Percentiles rank a stretch among this genome's conserved stretches.
These are phyloP conservation scores for Chaitophorus viminalis DNA, from an alignment of 2,888 invertebrate genomes.

Conservation along the genomic window DNA sequence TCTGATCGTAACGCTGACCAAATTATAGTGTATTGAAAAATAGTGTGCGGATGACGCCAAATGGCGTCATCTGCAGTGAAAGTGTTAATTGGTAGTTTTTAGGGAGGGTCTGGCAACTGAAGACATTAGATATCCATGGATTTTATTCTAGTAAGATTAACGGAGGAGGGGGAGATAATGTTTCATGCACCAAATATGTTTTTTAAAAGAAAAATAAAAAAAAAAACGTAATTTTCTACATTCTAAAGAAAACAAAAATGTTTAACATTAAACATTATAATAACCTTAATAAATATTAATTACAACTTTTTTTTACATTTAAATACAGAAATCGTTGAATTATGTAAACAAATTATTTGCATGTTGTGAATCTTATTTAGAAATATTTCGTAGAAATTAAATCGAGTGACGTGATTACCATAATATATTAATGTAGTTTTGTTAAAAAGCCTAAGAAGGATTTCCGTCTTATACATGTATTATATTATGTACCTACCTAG, in stretches of 20 bases:
- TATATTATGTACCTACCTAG: too few species aligned
- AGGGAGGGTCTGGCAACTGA: too few species aligned
- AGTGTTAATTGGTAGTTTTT: too few species aligned
- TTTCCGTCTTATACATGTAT: background rate
- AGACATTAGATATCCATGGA: too few species aligned
- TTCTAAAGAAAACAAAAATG: background rate
- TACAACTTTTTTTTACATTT: background rate
- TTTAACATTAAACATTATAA: too few species aligned
- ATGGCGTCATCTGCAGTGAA: too few species aligned
- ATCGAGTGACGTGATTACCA: background rate
- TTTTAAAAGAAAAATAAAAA: background rate
- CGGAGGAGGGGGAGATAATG: too few species aligned
- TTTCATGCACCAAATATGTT: background rate
- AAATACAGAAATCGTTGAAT: background rate
- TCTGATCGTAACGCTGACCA: too few species aligned
- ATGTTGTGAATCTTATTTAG: background rate
- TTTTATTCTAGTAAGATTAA: too few species aligned
- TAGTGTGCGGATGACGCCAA: too few species aligned
- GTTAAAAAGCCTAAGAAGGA: slow-evolving; percentile 4
- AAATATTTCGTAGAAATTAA: background rate
- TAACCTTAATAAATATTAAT: background rate
- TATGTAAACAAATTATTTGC: background rate
- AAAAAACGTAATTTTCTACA: background rate
- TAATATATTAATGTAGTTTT: background rate
- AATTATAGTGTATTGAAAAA: too few species aligned